Conservation (phyloP, 1,140 invertebrate species). For the Elymnias hypermnestra region DNA sequence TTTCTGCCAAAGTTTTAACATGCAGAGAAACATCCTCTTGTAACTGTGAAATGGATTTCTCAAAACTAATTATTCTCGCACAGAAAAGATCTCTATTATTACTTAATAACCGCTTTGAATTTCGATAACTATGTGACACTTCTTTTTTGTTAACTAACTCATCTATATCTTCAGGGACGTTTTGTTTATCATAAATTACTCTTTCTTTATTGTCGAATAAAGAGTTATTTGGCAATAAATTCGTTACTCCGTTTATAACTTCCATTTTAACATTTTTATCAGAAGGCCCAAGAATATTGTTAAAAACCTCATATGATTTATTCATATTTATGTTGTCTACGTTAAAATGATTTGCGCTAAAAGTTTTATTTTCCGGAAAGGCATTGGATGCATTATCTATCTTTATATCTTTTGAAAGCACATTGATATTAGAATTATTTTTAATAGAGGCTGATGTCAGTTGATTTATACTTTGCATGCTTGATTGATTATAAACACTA, state of each 20-base stretch:
- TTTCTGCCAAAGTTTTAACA: background rate
- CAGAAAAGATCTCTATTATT: background rate
- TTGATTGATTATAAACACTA: background rate
- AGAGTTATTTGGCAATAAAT: background rate
- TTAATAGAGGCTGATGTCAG: background rate
- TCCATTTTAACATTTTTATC: too few species aligned
- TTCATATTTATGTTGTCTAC: too few species aligned
- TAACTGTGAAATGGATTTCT: background rate
- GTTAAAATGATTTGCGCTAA: too few species aligned
- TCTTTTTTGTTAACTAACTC: background rate
- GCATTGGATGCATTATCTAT: too few species aligned
- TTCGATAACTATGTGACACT: background rate
- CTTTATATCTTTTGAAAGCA: background rate
- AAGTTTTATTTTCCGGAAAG: too few species aligned
- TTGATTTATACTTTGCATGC: background rate
- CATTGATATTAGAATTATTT: background rate
- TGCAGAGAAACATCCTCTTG: background rate
- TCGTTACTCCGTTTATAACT: background rate
- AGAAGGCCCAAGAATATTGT: too few species aligned
- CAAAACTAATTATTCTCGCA: background rate
- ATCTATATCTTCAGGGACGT: too few species aligned
- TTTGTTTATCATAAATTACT: too few species aligned
- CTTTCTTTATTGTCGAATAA: too few species aligned
- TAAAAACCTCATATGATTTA: too few species aligned
- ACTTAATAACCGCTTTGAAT: background rate